These are phyloP conservation scores for Phrixothrix hirtus DNA, from an alignment of 2,888 invertebrate genomes.

Conservation along the genomic window DNA sequence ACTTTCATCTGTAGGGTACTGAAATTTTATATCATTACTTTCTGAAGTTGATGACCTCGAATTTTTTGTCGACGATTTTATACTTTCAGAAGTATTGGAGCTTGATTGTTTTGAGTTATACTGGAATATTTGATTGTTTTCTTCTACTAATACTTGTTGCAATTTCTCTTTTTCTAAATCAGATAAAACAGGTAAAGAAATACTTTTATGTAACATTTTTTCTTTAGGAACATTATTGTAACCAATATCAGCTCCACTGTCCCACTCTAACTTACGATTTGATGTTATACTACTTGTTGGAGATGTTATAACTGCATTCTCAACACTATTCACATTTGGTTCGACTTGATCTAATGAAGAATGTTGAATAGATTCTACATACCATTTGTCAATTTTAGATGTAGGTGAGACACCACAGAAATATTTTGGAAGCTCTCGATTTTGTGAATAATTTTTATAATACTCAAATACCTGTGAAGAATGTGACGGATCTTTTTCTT, in stretches of 20 bases:
- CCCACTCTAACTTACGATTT: constrained; percentile 81
- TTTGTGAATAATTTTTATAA: constrained; percentile 69
- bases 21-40: not conserved
- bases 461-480: constrained; percentile 62
- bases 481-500: constrained; percentile 35
- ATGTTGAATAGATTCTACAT: not conserved
- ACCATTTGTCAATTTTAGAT: constrained; percentile 6
- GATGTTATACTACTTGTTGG: constrained; percentile 77
- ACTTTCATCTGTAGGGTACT: too few species aligned
- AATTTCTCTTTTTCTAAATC: constrained; percentile 27
- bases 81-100: constrained; percentile 9
- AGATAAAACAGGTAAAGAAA: constrained; percentile 47
- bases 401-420: constrained; percentile 57
- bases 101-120: too few species aligned
- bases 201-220: constrained; percentile 45
- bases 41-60: not conserved
- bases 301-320: constrained; percentile 50
- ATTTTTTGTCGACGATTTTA: constrained; percentile 1
- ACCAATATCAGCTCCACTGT: constrained; percentile 84
- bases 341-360: not conserved
- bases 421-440: constrained; percentile 69
- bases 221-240: constrained; percentile 59
- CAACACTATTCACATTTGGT: not conserved
- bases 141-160: not conserved
- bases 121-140: not conserved